A percentile compares a stretch with the other conserved stretches of the same genome.
Conservation (phyloP, 2,888 invertebrate species). For the Microctonus brassicae region DNA sequence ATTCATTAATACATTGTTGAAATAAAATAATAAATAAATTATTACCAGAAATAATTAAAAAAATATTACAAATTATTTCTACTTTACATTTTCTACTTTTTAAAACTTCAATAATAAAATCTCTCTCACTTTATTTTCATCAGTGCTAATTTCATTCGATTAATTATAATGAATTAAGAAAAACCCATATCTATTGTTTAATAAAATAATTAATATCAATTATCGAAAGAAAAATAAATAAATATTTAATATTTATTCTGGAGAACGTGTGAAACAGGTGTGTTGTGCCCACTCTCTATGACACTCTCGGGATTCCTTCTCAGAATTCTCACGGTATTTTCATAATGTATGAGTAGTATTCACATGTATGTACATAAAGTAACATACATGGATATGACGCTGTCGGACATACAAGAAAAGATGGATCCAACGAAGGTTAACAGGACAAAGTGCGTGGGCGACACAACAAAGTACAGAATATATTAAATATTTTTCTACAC, state of each 20-base stretch:
- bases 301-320: conserved; percentile 32
- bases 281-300: conserved; percentile 20
- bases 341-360: background rate
- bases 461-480: conserved; percentile 3
- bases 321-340: conserved; percentile 33
- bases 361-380: background rate
- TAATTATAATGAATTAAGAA: background rate
- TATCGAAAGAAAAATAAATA: background rate
- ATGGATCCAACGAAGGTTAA: conserved; percentile 22
- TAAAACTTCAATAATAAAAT: no score
- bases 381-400: background rate
- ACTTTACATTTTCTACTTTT: no score
- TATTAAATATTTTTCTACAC: background rate
- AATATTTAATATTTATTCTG: conserved; percentile 14
- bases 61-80: no score
- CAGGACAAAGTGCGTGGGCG: conserved; percentile 13
- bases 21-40: no score
- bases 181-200: no score
- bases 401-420: background rate
- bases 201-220: background rate
- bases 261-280: conserved; percentile 31
- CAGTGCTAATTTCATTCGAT: no score
- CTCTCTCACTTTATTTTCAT: no score
- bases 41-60: no score
- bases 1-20: no score